Evolutionary conservation across 2,888 invertebrate species (phyloP).

Genomic region (Tenthredo mesomela): DNA sequence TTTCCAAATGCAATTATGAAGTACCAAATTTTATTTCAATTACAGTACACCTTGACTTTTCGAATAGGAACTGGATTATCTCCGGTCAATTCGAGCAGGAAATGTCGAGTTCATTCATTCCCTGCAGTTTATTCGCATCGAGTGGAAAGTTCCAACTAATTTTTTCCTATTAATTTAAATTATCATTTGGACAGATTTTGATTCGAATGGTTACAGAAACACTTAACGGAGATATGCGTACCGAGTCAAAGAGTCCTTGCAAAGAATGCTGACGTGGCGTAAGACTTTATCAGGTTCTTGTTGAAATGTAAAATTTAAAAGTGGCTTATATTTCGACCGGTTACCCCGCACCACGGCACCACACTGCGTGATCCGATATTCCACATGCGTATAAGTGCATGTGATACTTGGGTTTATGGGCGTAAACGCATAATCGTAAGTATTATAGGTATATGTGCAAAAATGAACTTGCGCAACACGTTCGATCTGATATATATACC

Average conservation of each 20-base stretch:
- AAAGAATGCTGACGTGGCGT: slow-evolving; percentile 59
- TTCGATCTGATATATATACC: slow-evolving; percentile 32
- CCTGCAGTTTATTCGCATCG: neutral
- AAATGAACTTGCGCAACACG: slow-evolving; percentile 21
- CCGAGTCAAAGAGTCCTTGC: slow-evolving; percentile 61
- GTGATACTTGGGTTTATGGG: neutral
- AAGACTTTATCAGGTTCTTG: neutral
- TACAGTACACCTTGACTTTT: neutral
- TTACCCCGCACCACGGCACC: neutral
- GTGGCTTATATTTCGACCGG: slow-evolving; percentile 40
- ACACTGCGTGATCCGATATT: slow-evolving; percentile 5
- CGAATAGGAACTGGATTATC: neutral
- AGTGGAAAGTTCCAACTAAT: slow-evolving; percentile 26
- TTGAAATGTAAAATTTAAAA: neutral
- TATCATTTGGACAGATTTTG: slow-evolving; percentile 6
- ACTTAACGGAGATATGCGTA: neutral
- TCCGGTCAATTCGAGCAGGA: neutral
- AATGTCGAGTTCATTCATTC: slow-evolving; percentile 10
- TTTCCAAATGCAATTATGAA: neutral
- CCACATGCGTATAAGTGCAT: neutral
- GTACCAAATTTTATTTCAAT: neutral
- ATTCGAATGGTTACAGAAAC: neutral
- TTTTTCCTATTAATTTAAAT: slow-evolving; percentile 11
- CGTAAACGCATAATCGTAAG: slow-evolving; percentile 16
- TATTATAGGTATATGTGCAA: neutral